Evolutionary conservation across 2,113 vertebrate species (phyloP).

Genomic region (Hydrolagus affinis): DNA sequence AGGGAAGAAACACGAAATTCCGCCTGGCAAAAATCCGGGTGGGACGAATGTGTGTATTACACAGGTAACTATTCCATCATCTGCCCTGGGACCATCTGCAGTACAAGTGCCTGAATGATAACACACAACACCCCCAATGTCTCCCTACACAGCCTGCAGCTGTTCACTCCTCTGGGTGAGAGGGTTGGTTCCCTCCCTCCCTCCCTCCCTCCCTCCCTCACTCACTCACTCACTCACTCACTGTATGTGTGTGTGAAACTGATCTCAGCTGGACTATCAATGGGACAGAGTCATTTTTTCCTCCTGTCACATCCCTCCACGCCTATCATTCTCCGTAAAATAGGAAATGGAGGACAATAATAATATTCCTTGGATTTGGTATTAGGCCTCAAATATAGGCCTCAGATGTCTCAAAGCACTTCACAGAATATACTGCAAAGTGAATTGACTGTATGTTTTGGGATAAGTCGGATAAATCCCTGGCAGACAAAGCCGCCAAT

Average conservation of each 20-base stretch:
- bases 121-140: background rate
- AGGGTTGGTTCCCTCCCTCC: background rate
- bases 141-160: background rate
- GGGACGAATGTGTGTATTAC: slow-evolving; percentile 82
- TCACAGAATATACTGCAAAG: no score
- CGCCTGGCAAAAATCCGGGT: slow-evolving; percentile 85
- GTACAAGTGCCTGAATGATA: background rate
- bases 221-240: background rate
- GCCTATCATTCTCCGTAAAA: no score
- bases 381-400: no score
- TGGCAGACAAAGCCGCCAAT: no score
- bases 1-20: slow-evolving; percentile 81
- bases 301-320: no score
- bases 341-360: no score
- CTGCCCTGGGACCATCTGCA: background rate
- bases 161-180: background rate
- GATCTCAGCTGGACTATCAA: background rate
- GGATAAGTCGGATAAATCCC: no score
- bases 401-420: no score
- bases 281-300: no score
- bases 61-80: slow-evolving; percentile 61
- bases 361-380: no score
- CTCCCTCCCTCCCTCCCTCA: no score
- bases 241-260: background rate
- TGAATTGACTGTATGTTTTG: no score